Evolutionary conservation across 92 coral and sea anemone species (phyloP), one percentile per base, ranked within the genome.

Genomic region (Parazoanthus swiftii): DNA sequence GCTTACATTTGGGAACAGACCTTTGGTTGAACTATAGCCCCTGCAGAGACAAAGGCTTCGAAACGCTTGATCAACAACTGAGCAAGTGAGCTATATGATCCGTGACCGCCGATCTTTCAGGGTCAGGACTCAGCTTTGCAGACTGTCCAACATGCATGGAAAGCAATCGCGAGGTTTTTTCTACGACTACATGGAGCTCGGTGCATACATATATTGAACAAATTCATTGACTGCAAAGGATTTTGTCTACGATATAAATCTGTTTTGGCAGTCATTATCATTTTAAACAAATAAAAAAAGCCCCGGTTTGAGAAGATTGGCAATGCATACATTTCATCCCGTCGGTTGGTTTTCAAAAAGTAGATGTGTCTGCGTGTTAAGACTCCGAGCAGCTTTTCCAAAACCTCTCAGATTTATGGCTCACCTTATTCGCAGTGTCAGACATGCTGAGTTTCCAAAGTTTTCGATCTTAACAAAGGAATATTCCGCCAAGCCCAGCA

Each of bases 351-450:
- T 58, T 15, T 20, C 23, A 58, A 58, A 51, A 51, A 51, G 15
- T 51, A 14, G 58, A 3, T 3, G 66, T 58, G 66, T 20, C 23
- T 58, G 66, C 1, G 6, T 58, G 66, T 58, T 67, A 18, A 58
- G 6, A 37, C 37, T 44, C 35, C 46, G 35, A 38, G 39, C 37
- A 16, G 6, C 13, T 33, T 39, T 58, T 70, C 18, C 29, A 20
- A 1, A 25, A 74, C 43, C 67, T 44, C 23, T 23, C 3, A 6
- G 67, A 26, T 23, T 14, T 37, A 81, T 44, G 10, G 76, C 86
- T 90, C 80, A 90, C 92, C 92, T 90, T 86, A 46, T 85, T 85
- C 42, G 83, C 58, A 25, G 89, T 86, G 75, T 86, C 92, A 74
- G 89, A 44, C 92, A 90, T 90, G 48, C 33, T 76, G 59, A 51